These are phyloP conservation scores for Neogobius melanostomus DNA, from an alignment of 2,113 vertebrate genomes.

Conservation along the genomic window DNA sequence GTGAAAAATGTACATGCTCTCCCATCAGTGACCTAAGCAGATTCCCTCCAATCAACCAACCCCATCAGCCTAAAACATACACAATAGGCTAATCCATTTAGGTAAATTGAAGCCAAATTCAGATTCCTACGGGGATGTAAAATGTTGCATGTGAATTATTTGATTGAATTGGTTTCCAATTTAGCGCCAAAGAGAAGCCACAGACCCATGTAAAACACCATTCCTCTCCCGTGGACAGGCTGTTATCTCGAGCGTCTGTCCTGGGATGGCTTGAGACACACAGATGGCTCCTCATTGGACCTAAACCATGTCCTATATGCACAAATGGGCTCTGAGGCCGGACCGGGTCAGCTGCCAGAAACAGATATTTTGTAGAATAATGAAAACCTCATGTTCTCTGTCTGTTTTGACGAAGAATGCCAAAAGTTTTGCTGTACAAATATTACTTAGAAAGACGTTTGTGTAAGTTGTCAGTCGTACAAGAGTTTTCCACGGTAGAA, in stretches of 20 bases:
- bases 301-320: slow-evolving; percentile 61
- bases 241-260: slow-evolving; percentile 18
- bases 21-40: too few relatives aligned
- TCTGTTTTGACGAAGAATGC: neutral
- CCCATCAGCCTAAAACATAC: too few relatives aligned
- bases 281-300: slow-evolving; percentile 68
- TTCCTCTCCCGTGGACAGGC: neutral
- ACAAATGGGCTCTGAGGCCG: slow-evolving; percentile 68
- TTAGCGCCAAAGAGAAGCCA: neutral
- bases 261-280: slow-evolving; percentile 34
- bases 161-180: slow-evolving; percentile 3
- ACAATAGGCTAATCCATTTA: too few relatives aligned
- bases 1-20: too few relatives aligned
- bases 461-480: too few relatives aligned
- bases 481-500: too few relatives aligned
- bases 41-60: too few relatives aligned
- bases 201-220: slow-evolving; percentile 3
- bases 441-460: too few relatives aligned
- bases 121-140: neutral
- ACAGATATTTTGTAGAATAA: slow-evolving; percentile 30
- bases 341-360: slow-evolving; percentile 50
- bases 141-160: slow-evolving; percentile 6
- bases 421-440: too few relatives aligned
- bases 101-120: too few relatives aligned
- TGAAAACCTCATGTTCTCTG: neutral